Evolutionary conservation across 2,797 vertebrate genomes (phyloP).

Genomic region (Salmo trutta): DNA sequence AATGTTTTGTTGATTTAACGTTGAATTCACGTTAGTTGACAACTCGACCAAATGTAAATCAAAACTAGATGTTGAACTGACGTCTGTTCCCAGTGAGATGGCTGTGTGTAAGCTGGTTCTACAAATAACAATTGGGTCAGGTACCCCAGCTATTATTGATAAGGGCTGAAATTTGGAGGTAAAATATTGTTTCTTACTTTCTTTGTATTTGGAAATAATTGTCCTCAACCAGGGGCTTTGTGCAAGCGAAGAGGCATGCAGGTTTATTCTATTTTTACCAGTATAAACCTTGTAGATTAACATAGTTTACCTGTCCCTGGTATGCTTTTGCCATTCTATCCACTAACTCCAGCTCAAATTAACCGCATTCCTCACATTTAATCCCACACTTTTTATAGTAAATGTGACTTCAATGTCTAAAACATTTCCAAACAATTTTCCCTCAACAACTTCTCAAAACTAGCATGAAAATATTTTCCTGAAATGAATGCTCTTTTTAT

Average conservation of each 20-base stretch:
- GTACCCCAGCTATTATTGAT: no score
- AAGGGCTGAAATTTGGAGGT: constrained; percentile 34
- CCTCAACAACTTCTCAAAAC: constrained; percentile 60
- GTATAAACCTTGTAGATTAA: constrained; percentile 73
- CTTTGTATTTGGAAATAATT: constrained; percentile 54
- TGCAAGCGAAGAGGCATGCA: constrained; percentile 64
- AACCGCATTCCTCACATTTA: constrained; percentile 66
- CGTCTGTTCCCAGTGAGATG: no score
- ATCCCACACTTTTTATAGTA: constrained; percentile 60
- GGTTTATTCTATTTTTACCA: constrained; percentile 73
- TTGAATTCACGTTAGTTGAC: no score
- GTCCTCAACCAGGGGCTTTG: constrained; percentile 53
- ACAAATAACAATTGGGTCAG: no score
- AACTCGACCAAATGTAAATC: no score
- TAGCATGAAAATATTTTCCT: constrained; percentile 61
- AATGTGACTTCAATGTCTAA: constrained; percentile 64
- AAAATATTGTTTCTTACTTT: constrained; percentile 51
- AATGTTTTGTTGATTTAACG: no score
- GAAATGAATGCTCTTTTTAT: constrained; percentile 65
- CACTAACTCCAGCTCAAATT: constrained; percentile 63
- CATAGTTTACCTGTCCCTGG: constrained; percentile 48
- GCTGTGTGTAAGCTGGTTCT: no score
- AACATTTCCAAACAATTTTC: constrained; percentile 63
- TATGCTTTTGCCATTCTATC: constrained; percentile 51
- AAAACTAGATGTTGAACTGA: no score